These are phyloP conservation scores for Hoplias malabaricus DNA, from an alignment of 2,113 vertebrate species.

Conservation along the genomic window DNA sequence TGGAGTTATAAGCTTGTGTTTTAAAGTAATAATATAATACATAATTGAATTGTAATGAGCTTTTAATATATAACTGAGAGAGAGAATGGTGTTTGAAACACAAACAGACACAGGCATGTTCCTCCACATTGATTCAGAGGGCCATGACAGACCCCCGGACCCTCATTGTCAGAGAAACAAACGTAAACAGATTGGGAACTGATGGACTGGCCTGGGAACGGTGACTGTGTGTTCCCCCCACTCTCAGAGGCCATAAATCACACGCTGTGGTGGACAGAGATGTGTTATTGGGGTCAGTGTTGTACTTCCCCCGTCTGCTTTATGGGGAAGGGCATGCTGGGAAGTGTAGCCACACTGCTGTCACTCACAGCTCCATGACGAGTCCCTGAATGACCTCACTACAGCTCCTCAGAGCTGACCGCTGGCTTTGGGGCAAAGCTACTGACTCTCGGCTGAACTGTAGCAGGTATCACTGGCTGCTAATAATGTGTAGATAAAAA, in stretches of 20 bases:
- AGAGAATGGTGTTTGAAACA: neutral
- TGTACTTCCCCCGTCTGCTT: conserved; percentile 14
- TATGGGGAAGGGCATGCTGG: conserved; percentile 22
- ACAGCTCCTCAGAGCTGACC: neutral
- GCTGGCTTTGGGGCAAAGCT: neutral
- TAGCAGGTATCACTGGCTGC: neutral
- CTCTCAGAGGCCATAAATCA: conserved; percentile 44
- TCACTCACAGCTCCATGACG: conserved; percentile 2
- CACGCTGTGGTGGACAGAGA: neutral
- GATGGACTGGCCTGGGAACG: conserved; percentile 31
- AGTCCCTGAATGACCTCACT: neutral
- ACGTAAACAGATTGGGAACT: conserved; percentile 8
- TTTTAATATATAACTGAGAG: no score
- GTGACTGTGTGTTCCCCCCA: conserved; percentile 15
- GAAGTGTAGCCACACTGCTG: conserved; percentile 14
- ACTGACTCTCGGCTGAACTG: no score
- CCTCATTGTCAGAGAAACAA: neutral
- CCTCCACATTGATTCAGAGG: neutral
- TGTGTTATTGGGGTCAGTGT: conserved; percentile 28
- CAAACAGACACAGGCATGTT: neutral
- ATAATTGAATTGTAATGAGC: no score
- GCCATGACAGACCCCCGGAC: neutral
- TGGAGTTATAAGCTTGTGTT: no score
- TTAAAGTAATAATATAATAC: no score
- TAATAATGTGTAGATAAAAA: neutral